A percentile compares a stretch with the other conserved stretches of the same genome.
Conservation (phyloP, 2,888 invertebrate species). For the Caenorhabditis sp. region DNA sequence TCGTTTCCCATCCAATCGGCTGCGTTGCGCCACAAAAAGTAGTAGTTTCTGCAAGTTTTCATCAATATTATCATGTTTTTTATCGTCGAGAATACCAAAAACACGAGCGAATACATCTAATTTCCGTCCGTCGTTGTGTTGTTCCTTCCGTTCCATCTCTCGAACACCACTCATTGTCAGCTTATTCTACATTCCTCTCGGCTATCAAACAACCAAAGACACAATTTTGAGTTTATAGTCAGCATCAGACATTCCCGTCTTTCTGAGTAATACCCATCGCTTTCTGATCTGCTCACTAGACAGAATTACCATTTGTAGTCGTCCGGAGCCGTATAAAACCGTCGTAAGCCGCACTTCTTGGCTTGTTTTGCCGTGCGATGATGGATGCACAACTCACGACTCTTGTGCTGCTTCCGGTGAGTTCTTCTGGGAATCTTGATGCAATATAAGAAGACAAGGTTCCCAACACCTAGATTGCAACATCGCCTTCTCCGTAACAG, state of each 20-base stretch:
- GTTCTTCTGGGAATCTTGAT: neutral
- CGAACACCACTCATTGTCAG: too few species aligned
- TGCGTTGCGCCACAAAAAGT: too few species aligned
- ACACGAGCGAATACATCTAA: neutral
- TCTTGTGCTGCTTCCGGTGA: conserved; percentile 2
- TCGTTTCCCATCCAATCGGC: neutral
- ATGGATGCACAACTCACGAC: neutral
- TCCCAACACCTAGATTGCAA: too few species aligned
- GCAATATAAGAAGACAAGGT: too few species aligned
- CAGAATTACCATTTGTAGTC: neutral
- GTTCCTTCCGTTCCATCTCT: neutral
- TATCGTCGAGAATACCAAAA: neutral
- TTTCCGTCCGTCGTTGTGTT: neutral
- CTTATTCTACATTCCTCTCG: too few species aligned
- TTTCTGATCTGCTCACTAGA: neutral
- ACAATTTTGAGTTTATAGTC: too few species aligned
- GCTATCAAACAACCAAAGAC: too few species aligned
- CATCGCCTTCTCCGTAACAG: too few species aligned
- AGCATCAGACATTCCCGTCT: neutral
- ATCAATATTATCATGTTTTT: too few species aligned
- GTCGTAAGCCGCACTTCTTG: neutral
- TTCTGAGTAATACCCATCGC: neutral
- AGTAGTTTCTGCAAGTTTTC: too few species aligned
- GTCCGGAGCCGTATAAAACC: neutral
- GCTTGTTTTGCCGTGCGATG: neutral